Base-by-base conservation (phyloP, 2,113 vertebrate species). In the Dasyornis broadbenti region DNA sequence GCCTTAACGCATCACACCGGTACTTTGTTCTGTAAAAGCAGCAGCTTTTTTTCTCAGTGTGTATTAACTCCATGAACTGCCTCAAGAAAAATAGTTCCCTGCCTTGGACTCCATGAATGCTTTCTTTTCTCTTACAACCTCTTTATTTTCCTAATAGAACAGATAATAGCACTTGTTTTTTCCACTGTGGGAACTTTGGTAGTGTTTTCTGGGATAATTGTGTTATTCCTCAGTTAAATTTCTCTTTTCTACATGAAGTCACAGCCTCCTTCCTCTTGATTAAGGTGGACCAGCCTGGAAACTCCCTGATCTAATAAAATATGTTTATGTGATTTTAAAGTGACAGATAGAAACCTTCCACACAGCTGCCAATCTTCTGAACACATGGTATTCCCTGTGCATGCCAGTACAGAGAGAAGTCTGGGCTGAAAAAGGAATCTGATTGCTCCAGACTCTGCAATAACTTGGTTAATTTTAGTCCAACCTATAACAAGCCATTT, bases 21-120 rank as follows among this genome's bases (percentile, higher is more conserved):
- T 14, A 45, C 98, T 98, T 98, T 98, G 97, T 98, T 98, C 96
- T 97, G 90, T 94, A 86, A 95, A 97, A 96, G 68, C 96, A 95
- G 84, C 91, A 94, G 69, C 26, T 75, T 93, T 89, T 94, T 95
- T 86, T 93, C 96, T 86, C 96, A 54, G 89, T 5, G 17, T 92
- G 9, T 83, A 85, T 96, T 86, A 76, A 95, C 97, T 95, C 94
- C 94, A 44, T 73, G 60, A 96, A 84, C 78, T 59, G 90, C 95
- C 95, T 95, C 80, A 31, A 93, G 90, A 96, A 95, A 95, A 90
- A 89, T 53, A 96, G 86, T 60, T 93, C 84, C 77, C 31, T 81
- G 80, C 19, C n/a, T 80, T 77, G 69, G 77, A 56, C 80, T 52
- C 47, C 15, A 4, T 23, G 37, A 77, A 44, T 81, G 39, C 1